phyloP scores from a whole-genome alignment of 2,888 invertebrate genomes.

The Parapristionchus giblindavisi region DNA sequence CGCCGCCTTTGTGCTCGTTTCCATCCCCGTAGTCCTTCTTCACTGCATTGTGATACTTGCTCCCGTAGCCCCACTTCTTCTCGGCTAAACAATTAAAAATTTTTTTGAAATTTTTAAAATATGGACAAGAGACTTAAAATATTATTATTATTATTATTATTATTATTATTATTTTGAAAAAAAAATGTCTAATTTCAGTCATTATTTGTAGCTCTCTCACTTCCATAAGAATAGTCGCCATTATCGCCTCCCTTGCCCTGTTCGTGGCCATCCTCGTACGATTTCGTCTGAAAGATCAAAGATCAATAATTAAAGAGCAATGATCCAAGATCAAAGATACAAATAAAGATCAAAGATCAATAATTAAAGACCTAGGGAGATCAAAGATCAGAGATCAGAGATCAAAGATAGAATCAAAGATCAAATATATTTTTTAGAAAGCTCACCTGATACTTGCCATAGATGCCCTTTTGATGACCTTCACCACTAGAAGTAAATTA shows the following conservation, averaged over 20 bases:
- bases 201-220: slow-evolving; percentile 1
- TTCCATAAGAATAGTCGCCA: slow-evolving; percentile 18
- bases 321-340: background rate
- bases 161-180: no score
- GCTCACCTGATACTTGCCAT: no score
- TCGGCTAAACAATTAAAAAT: slow-evolving; percentile 19
- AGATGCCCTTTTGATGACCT: no score
- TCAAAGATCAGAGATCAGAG: background rate
- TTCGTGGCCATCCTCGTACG: slow-evolving; percentile 34
- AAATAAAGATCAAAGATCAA: no score
- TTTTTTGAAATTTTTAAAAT: no score
- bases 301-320: slow-evolving; percentile 1
- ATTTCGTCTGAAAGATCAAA: no score
- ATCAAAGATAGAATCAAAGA: no score
- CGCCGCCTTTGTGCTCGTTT: slow-evolving; percentile 4
- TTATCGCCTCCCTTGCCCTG: slow-evolving; percentile 20
- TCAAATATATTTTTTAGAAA: no score
- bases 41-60: slow-evolving; percentile 30
- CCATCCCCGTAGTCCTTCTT: slow-evolving; percentile 31
- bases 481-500: no score
- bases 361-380: no score
- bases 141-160: no score
- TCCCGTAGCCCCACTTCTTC: slow-evolving; percentile 36
- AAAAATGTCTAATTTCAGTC: background rate
- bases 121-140: no score